These are phyloP conservation scores for Prosapia bicincta DNA, from an alignment of 2,888 invertebrate genomes.

Conservation along the genomic window DNA sequence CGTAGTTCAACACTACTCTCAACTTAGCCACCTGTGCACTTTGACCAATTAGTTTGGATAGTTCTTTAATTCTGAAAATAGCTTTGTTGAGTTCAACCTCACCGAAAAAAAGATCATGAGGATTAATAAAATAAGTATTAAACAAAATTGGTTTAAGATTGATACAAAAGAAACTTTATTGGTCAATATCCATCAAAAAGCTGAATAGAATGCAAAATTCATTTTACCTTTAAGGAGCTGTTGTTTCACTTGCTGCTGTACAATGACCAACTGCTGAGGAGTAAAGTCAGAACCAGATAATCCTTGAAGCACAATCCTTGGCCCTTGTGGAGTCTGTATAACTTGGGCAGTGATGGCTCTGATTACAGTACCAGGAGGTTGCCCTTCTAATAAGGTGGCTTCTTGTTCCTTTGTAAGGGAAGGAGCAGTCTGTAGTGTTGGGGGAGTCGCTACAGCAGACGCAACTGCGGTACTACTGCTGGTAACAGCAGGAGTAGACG, in stretches of 20 bases:
- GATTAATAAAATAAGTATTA: too few relatives aligned
- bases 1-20: too few relatives aligned
- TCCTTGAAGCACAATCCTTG: slow-evolving; percentile 81
- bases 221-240: slow-evolving; percentile 76
- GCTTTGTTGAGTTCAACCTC: too few relatives aligned
- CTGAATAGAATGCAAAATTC: too few relatives aligned
- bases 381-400: slow-evolving; percentile 69
- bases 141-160: too few relatives aligned
- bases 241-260: slow-evolving; percentile 87
- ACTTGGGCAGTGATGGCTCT: slow-evolving; percentile 81
- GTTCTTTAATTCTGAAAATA: too few relatives aligned
- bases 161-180: too few relatives aligned
- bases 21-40: too few relatives aligned
- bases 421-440: slow-evolving; percentile 36
- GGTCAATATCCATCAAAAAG: too few relatives aligned
- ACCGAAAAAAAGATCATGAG: too few relatives aligned
- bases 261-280: slow-evolving; percentile 73
- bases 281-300: slow-evolving; percentile 79
- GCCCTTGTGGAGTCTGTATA: slow-evolving; percentile 79
- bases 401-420: slow-evolving; percentile 52
- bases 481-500: slow-evolving; percentile 27
- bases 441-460: slow-evolving; percentile 36
- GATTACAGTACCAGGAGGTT: slow-evolving; percentile 81
- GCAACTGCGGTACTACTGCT: slow-evolving; percentile 37
- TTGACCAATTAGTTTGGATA: too few relatives aligned